These are phyloP conservation scores for Cydia strobilella DNA, from an alignment of 1,140 invertebrate species.

Conservation along the genomic window DNA sequence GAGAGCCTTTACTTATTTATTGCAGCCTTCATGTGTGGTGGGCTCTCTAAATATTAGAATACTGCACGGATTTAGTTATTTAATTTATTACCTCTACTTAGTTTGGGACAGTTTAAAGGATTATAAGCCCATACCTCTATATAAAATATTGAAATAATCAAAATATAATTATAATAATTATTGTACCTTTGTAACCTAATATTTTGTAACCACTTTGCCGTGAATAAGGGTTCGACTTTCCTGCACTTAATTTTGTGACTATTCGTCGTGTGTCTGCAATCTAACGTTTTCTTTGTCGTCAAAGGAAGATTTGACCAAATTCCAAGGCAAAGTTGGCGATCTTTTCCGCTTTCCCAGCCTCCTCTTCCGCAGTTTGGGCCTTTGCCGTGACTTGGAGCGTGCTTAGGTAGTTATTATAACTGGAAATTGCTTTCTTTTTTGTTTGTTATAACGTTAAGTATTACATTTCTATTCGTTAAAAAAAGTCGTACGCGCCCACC, in stretches of 20 bases:
- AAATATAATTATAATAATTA: too few species aligned
- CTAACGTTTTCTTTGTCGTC: slow-evolving; percentile 14
- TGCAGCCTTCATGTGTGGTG: too few species aligned
- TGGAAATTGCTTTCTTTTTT: slow-evolving; percentile 11
- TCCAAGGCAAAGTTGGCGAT: background rate
- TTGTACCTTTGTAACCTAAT: too few species aligned
- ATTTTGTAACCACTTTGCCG: background rate
- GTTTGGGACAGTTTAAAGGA: too few species aligned
- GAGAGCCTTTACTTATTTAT: too few species aligned
- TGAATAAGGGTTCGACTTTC: slow-evolving; percentile 37
- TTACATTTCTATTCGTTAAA: too few species aligned
- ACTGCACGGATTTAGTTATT: too few species aligned
- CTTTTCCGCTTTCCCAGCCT: slow-evolving; percentile 22
- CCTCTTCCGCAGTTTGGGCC: background rate
- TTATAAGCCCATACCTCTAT: too few species aligned
- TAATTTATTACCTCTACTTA: too few species aligned
- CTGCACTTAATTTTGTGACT: background rate
- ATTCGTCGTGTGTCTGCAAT: background rate
- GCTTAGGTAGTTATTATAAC: slow-evolving; percentile 14
- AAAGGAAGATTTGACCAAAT: background rate
- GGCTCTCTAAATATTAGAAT: too few species aligned
- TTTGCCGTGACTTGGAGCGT: slow-evolving; percentile 1
- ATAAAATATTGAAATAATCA: too few species aligned
- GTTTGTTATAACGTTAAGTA: background rate
- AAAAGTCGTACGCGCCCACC: too few species aligned